Evolutionary conservation across 2,797 vertebrate species (phyloP).

Genomic region (Denticeps clupeoides): DNA sequence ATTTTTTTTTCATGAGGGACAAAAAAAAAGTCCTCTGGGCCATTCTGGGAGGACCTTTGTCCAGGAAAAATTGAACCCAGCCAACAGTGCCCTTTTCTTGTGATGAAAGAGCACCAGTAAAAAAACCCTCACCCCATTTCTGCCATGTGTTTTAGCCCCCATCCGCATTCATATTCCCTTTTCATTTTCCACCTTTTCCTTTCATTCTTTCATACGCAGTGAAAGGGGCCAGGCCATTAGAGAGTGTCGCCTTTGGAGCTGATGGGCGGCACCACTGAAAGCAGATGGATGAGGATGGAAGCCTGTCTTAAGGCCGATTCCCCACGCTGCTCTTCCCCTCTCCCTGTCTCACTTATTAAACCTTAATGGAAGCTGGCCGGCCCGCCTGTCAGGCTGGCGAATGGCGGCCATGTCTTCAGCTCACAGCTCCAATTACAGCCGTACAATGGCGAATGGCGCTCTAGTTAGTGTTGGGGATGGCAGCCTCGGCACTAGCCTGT

Average conservation of each 20-base stretch:
- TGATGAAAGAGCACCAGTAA: slow-evolving; percentile 22
- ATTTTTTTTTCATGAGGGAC: too few relatives aligned
- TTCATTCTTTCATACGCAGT: slow-evolving; percentile 16
- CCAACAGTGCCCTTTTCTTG: slow-evolving; percentile 18
- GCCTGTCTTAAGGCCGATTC: not conserved
- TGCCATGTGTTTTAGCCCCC: not conserved
- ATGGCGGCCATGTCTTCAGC: slow-evolving; percentile 37
- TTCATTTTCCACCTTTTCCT: slow-evolving; percentile 10
- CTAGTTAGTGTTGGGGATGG: slow-evolving; percentile 10
- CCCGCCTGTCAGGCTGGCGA: slow-evolving; percentile 44
- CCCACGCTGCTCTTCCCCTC: not conserved
- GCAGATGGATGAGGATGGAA: slow-evolving; percentile 9
- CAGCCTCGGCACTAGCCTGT: slow-evolving; percentile 9
- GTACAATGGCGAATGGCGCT: slow-evolving; percentile 30
- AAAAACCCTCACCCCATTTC: slow-evolving; percentile 10
- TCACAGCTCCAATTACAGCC: slow-evolving; percentile 56
- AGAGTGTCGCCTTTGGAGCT: slow-evolving; percentile 19
- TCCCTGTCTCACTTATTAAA: slow-evolving; percentile 47
- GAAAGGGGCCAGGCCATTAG: slow-evolving; percentile 31
- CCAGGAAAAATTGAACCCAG: slow-evolving; percentile 23
- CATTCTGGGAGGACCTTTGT: too few relatives aligned
- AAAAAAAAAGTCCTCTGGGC: too few relatives aligned
- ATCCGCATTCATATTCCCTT: slow-evolving; percentile 6
- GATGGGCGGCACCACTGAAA: slow-evolving; percentile 24
- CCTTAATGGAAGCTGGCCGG: slow-evolving; percentile 53